phyloP scores from a whole-genome alignment of 2,888 invertebrate species.

The Trilocha varians region DNA sequence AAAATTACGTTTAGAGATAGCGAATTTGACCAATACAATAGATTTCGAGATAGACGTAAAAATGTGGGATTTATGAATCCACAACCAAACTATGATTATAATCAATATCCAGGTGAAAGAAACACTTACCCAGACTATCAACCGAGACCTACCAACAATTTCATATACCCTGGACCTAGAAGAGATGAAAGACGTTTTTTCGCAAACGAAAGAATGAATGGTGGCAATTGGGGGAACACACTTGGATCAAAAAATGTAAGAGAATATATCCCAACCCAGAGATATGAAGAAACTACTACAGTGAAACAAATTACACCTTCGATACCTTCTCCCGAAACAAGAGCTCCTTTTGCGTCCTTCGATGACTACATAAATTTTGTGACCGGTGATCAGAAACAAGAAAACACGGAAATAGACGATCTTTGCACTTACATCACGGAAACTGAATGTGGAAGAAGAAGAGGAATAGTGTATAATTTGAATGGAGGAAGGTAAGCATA shows the following conservation, averaged over 20 bases:
- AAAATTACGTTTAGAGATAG: slow-evolving; percentile 43
- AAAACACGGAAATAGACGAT: slow-evolving; percentile 10
- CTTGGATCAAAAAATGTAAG: too few species aligned
- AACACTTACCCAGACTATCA: background rate
- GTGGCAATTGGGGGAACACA: too few species aligned
- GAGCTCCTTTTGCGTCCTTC: background rate
- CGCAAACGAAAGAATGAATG: background rate
- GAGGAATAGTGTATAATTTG: background rate
- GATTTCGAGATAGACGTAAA: background rate
- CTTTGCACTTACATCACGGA: slow-evolving; percentile 9
- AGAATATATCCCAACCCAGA: background rate
- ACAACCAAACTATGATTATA: too few species aligned
- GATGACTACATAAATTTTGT: background rate
- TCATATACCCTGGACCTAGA: background rate
- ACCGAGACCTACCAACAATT: background rate
- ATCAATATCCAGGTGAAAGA: background rate
- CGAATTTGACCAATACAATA: slow-evolving; percentile 2
- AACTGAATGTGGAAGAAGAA: background rate
- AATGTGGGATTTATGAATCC: background rate
- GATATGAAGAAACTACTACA: background rate
- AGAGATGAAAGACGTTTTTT: background rate
- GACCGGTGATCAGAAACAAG: slow-evolving; percentile 5
- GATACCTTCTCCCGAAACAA: background rate
- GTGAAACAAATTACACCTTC: background rate
- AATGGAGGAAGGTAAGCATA: background rate